Percentiles rank a stretch among this genome's conserved stretches.
phyloP scores from a whole-genome alignment of 2,888 invertebrate genomes.

The Drosophila pseudotalamancana region DNA sequence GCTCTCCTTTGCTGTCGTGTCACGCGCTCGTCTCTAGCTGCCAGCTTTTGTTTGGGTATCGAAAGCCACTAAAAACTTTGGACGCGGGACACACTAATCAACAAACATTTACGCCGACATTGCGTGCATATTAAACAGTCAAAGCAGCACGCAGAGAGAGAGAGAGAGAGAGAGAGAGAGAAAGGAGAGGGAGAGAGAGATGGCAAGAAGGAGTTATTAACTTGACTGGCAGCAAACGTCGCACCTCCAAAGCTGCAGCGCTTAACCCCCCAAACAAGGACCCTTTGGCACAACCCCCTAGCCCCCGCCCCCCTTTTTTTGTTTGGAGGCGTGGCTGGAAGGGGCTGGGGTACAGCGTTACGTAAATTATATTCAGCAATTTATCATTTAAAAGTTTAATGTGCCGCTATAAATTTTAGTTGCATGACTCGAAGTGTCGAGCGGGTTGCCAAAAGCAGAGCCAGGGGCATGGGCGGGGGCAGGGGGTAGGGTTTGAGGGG shows the following conservation, averaged over 20 bases:
- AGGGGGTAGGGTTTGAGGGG: not conserved
- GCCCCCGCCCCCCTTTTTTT: not conserved
- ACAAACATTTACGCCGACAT: constrained; percentile 79
- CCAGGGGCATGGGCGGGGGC: not conserved
- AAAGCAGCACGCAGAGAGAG: constrained; percentile 14
- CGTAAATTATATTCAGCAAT: constrained; percentile 78
- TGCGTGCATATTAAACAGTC: constrained; percentile 78
- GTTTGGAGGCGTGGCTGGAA: not conserved
- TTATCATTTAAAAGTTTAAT: constrained; percentile 80
- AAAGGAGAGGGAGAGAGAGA: not conserved
- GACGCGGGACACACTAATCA: constrained; percentile 75
- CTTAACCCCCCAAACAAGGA: constrained; percentile 13
- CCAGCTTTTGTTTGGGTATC: constrained; percentile 32
- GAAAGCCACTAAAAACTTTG: constrained; percentile 64
- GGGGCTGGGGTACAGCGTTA: constrained; percentile 20
- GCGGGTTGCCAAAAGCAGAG: not conserved
- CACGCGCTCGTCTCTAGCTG: constrained; percentile 14
- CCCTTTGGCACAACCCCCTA: not conserved
- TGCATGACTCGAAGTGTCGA: constrained; percentile 65
- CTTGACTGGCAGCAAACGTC: constrained; percentile 63
- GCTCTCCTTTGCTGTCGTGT: constrained; percentile 2
- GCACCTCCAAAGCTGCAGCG: constrained; percentile 28
- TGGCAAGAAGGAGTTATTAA: constrained; percentile 73
- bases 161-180: constrained; percentile 5
- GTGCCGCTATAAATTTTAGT: constrained; percentile 78